A percentile compares a stretch with the other conserved stretches of the same genome.
Conservation (phyloP, 2,113 vertebrate species). For the rabbit (Oryctolagus cuniculus) region DNA sequence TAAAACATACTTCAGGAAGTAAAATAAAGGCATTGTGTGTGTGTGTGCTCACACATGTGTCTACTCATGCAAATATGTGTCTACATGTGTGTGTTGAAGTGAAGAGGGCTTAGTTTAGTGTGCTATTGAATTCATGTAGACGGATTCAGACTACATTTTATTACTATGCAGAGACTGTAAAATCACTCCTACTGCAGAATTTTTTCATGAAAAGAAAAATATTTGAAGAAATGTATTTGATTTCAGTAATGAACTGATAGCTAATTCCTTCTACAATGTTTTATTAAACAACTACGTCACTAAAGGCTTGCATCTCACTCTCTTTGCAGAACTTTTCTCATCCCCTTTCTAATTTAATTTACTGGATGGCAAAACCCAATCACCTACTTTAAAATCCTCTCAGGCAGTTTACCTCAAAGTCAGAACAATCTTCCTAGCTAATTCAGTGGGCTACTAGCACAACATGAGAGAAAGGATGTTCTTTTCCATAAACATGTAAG, state of each 20-base stretch:
- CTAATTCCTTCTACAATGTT: conserved; percentile 84
- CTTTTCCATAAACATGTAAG: background rate
- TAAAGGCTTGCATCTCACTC: conserved; percentile 84
- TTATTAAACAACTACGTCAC: conserved; percentile 88
- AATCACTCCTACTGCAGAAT: conserved; percentile 82
- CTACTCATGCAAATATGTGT: background rate
- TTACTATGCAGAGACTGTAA: conserved; percentile 73
- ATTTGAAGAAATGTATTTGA: conserved; percentile 84
- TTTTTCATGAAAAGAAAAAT: conserved; percentile 78
- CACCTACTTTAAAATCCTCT: conserved; percentile 58
- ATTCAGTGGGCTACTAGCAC: background rate
- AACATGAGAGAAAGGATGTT: background rate
- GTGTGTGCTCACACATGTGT: conserved; percentile 43
- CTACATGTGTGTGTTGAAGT: background rate
- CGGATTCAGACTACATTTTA: conserved; percentile 76
- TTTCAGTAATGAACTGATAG: conserved; percentile 82
- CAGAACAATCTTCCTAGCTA: background rate
- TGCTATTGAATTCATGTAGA: conserved; percentile 5
- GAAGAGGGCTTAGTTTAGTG: background rate
- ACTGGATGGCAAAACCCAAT: conserved; percentile 52
- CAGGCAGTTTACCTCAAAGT: conserved; percentile 63
- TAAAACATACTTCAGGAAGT: conserved; percentile 51
- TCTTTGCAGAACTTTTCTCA: conserved; percentile 74
- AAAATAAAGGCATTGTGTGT: conserved; percentile 74
- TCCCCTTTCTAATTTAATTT: conserved; percentile 65